Conservation (phyloP, 2,113 vertebrate species). For the Onychorhynchus coronatus region DNA sequence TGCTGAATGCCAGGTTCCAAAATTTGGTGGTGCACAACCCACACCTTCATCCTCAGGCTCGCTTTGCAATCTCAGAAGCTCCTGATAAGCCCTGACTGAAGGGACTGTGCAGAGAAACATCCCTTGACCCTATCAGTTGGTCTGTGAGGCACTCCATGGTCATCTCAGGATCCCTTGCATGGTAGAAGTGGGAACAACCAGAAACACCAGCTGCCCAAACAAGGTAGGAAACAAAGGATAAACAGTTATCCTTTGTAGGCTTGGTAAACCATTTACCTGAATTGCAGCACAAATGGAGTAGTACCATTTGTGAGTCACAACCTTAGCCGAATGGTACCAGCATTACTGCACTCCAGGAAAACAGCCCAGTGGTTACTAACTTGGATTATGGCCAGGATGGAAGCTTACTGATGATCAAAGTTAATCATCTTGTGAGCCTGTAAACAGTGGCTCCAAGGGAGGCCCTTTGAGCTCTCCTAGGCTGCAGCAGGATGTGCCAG, state of each 20-base stretch:
- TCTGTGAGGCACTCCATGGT: neutral
- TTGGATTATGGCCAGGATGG: neutral
- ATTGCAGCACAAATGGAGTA: neutral
- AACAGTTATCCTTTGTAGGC: neutral
- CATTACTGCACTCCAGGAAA: neutral
- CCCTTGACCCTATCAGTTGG: neutral
- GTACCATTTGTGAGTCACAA: neutral
- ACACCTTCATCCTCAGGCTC: neutral
- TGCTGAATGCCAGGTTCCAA: neutral
- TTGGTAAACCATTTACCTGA: neutral
- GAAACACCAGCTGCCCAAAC: neutral
- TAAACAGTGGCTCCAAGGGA: neutral
- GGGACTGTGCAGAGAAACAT: neutral
- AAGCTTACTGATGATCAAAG: neutral
- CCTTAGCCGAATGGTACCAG: neutral
- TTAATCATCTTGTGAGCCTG: neutral
- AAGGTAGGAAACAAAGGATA: neutral
- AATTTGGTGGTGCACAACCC: neutral
- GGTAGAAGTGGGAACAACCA: neutral
- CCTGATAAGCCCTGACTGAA: neutral
- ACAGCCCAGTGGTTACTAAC: neutral
- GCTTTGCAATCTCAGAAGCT: neutral
- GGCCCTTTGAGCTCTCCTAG: neutral
- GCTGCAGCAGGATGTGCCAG: neutral
- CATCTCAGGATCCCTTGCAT: neutral